Percentiles rank a stretch among this genome's conserved stretches.
Conservation (phyloP, 2,797 vertebrate species). For the Syngnathus acus region DNA sequence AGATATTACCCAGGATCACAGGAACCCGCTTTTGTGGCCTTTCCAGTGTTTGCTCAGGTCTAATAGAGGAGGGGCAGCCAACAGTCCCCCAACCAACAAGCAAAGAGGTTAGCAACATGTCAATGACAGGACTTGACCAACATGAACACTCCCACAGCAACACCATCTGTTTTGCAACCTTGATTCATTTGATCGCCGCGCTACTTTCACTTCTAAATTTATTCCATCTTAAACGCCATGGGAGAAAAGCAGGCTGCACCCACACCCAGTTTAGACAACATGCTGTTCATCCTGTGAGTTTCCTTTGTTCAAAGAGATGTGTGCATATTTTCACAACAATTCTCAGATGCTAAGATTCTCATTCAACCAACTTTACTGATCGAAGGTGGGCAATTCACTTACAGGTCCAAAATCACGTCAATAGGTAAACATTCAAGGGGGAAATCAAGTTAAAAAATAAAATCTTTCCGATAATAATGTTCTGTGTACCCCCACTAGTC, state of each 20-base stretch:
- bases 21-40: constrained; percentile 44
- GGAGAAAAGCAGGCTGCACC: not conserved
- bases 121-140: not conserved
- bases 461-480: no score
- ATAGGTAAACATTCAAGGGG: not conserved
- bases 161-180: not conserved
- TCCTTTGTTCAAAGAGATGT: not conserved
- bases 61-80: constrained; percentile 37
- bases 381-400: not conserved
- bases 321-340: not conserved
- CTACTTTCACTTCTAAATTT: constrained; percentile 3
- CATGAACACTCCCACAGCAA: not conserved
- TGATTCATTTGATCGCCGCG: not conserved
- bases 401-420: not conserved
- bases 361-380: not conserved
- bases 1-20: constrained; percentile 51
- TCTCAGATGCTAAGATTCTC: not conserved
- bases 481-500: no score
- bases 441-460: not conserved
- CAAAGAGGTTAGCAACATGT: constrained; percentile 45
- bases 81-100: constrained; percentile 28
- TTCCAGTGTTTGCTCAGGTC: constrained; percentile 51
- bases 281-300: not conserved
- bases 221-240: not conserved
- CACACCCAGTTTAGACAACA: not conserved